Evolutionary conservation across 2,888 invertebrate genomes (phyloP).

Genomic region (Lochmaea capreae): DNA sequence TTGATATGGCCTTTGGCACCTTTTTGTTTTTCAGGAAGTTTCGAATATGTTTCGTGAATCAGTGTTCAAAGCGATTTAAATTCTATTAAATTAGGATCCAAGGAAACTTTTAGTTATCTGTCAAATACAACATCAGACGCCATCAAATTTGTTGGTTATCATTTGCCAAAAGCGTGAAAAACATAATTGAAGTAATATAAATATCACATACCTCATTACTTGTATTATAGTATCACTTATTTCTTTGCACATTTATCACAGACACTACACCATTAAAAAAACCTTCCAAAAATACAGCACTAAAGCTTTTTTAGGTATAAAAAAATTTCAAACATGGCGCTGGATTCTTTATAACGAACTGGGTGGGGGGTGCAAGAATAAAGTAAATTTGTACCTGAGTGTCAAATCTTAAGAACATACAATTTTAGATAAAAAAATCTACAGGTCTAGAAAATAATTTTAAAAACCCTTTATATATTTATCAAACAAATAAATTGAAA

Average conservation of each 20-base stretch:
- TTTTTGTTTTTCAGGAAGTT: slow-evolving; percentile 29
- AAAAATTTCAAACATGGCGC: too few relatives aligned
- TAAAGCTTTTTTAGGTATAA: too few relatives aligned
- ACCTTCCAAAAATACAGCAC: too few relatives aligned
- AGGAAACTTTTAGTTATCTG: slow-evolving; percentile 4
- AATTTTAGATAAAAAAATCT: too few relatives aligned
- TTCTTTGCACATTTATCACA: background rate
- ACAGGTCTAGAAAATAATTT: too few relatives aligned
- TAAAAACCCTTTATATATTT: too few relatives aligned
- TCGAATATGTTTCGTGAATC: slow-evolving; percentile 7
- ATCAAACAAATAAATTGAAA: too few relatives aligned
- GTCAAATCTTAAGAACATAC: too few relatives aligned
- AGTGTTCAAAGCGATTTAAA: slow-evolving; percentile 1
- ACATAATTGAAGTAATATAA: background rate
- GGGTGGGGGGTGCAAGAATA: too few relatives aligned
- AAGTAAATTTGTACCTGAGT: too few relatives aligned
- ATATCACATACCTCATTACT: background rate
- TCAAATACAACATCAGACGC: background rate
- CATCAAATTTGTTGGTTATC: background rate
- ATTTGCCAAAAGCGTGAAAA: background rate
- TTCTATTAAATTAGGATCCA: background rate
- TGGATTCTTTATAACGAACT: too few relatives aligned
- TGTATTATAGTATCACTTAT: background rate
- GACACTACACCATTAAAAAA: too few relatives aligned
- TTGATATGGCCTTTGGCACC: slow-evolving; percentile 41